Evolutionary conservation across 1,140 invertebrate genomes (phyloP).

Genomic region (Trachymyrmex cornetzi): DNA sequence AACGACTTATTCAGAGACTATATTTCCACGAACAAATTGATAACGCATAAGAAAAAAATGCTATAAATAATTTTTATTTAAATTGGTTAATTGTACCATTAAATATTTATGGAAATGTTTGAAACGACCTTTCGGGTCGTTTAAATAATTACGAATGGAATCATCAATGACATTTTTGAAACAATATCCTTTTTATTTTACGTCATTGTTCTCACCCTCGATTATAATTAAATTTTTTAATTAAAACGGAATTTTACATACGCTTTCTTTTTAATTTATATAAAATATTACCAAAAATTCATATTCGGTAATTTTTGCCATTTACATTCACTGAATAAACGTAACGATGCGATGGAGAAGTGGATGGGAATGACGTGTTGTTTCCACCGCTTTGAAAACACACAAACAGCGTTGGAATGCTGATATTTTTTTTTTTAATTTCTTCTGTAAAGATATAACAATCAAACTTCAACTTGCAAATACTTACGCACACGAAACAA

Average conservation of each 20-base stretch:
- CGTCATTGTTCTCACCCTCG: neutral
- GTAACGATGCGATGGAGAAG: slow-evolving; percentile 7
- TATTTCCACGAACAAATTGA: neutral
- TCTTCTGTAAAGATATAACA: slow-evolving; percentile 28
- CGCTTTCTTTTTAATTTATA: slow-evolving; percentile 20
- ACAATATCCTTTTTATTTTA: slow-evolving; percentile 5
- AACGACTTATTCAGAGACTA: neutral
- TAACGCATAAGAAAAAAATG: neutral
- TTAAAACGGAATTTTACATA: slow-evolving; percentile 21
- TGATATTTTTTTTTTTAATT: slow-evolving; percentile 20
- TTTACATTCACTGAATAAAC: slow-evolving; percentile 48
- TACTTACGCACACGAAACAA: slow-evolving; percentile 21
- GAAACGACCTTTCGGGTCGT: neutral
- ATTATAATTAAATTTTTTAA: slow-evolving; percentile 43
- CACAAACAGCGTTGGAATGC: slow-evolving; percentile 29
- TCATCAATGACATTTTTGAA: slow-evolving; percentile 12
- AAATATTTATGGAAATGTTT: neutral
- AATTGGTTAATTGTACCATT: neutral
- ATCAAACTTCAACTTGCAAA: slow-evolving; percentile 15
- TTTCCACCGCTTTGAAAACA: slow-evolving; percentile 18
- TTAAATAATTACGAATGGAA: slow-evolving; percentile 22
- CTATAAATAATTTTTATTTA: neutral
- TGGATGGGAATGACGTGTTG: slow-evolving; percentile 49
- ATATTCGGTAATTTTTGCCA: slow-evolving; percentile 26
- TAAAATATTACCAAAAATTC: slow-evolving; percentile 50